A percentile compares a stretch with the other conserved stretches of the same genome.
These are phyloP conservation scores for Apis dorsata DNA, from an alignment of 1,140 invertebrate species.

Conservation along the genomic window DNA sequence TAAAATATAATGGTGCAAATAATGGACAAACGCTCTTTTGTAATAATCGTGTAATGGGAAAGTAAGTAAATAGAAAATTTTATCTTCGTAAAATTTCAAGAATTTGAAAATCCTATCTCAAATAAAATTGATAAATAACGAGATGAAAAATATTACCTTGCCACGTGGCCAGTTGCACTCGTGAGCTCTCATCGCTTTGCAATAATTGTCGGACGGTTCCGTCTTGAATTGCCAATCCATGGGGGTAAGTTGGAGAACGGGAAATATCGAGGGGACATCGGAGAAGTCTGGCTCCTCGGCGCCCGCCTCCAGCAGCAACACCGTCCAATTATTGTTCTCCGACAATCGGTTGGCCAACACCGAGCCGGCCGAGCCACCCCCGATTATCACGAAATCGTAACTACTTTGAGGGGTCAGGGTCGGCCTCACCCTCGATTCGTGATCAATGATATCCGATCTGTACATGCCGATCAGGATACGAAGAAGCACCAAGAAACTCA, in stretches of 20 bases:
- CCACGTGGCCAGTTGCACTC: constrained; percentile 87
- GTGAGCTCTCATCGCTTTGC: constrained; percentile 82
- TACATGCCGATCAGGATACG: constrained; percentile 82
- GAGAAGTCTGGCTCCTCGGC: constrained; percentile 87
- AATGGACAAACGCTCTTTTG: no score
- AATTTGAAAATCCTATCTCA: no score
- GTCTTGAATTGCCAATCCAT: constrained; percentile 91
- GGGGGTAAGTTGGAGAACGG: constrained; percentile 84
- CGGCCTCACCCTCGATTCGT: constrained; percentile 80
- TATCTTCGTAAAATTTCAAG: no score
- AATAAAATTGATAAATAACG: no score
- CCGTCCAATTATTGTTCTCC: constrained; percentile 85
- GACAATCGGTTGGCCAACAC: constrained; percentile 89
- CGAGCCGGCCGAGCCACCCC: constrained; percentile 90
- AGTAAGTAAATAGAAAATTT: no score
- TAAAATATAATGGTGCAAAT: no score
- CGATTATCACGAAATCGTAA: constrained; percentile 90
- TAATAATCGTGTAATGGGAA: no score
- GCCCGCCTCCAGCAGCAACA: constrained; percentile 91
- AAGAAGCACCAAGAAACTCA: constrained; percentile 83
- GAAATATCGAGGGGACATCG: constrained; percentile 88
- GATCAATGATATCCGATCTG: constrained; percentile 86
- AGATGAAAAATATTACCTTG: constrained; percentile 76
- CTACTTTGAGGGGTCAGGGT: constrained; percentile 78
- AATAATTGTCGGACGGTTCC: constrained; percentile 85